phyloP scores from a whole-genome alignment of 2,888 invertebrate species.

The Choristoneura rosaceana region DNA sequence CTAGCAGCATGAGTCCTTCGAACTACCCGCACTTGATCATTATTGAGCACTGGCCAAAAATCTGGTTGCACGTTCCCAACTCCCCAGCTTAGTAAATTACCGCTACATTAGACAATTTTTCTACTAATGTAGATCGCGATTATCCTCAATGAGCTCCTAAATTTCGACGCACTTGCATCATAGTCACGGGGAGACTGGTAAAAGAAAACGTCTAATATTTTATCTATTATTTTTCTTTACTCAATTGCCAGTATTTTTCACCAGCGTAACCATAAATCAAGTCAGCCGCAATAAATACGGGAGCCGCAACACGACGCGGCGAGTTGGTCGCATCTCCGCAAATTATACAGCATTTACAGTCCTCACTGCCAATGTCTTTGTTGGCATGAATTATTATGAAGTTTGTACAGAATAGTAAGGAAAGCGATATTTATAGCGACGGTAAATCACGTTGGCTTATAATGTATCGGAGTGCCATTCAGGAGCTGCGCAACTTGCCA shows the following conservation, averaged over 20 bases:
- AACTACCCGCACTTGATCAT: no score
- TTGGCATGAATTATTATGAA: conserved; percentile 40
- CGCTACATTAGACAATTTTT: no score
- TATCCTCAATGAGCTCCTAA: not conserved
- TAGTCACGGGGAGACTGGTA: no score
- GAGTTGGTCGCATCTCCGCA: conserved; percentile 13
- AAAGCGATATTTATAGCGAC: conserved; percentile 45
- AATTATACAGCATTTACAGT: conserved; percentile 40
- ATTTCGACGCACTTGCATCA: not conserved
- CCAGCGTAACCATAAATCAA: conserved; percentile 17
- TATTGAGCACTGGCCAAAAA: no score
- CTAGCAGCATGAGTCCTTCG: no score
- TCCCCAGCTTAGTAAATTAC: no score
- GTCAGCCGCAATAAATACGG: conserved; percentile 18
- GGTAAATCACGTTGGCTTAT: conserved; percentile 46
- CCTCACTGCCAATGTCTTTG: conserved; percentile 40
- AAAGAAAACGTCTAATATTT: not conserved
- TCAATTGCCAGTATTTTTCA: conserved; percentile 11
- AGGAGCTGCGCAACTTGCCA: conserved; percentile 36
- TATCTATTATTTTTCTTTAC: not conserved
- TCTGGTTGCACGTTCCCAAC: no score
- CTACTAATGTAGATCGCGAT: no score
- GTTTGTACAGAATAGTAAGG: conserved; percentile 43
- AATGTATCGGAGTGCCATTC: conserved; percentile 45
- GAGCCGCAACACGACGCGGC: conserved; percentile 14